phyloP scores from a whole-genome alignment of 1,140 invertebrate species.

The Drosophila yakuba region DNA sequence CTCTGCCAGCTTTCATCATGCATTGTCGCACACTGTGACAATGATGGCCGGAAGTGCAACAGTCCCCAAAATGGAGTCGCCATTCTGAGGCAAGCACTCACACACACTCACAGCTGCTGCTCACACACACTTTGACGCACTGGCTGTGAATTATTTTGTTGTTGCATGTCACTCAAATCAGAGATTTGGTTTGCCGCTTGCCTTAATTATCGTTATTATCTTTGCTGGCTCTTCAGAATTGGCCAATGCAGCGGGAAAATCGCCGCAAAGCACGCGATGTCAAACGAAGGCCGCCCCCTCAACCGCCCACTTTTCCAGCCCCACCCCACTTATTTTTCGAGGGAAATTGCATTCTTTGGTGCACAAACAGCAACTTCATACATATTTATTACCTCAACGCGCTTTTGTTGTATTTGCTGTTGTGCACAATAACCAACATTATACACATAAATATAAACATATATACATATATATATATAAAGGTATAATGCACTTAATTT shows the following conservation, averaged over 20 bases:
- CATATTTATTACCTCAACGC: conserved; percentile 77
- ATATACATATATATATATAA: conserved; percentile 32
- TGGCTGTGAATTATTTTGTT: conserved; percentile 57
- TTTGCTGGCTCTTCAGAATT: conserved; percentile 60
- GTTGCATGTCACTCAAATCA: conserved; percentile 76
- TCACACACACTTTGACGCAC: conserved; percentile 20
- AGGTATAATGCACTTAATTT: conserved; percentile 73
- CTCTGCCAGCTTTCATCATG: conserved; percentile 30
- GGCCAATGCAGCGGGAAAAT: conserved; percentile 79
- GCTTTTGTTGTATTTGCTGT: conserved; percentile 77
- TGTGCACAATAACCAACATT: conserved; percentile 58
- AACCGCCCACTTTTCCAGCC: background rate
- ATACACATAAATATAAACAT: conserved; percentile 37
- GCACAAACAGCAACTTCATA: conserved; percentile 74
- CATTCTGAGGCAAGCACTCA: conserved; percentile 1
- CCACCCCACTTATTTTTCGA: conserved; percentile 1
- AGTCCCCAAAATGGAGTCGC: conserved; percentile 62
- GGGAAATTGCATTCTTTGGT: conserved; percentile 72
- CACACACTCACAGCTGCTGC: background rate
- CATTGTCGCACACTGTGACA: conserved; percentile 59
- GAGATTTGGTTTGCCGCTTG: conserved; percentile 79
- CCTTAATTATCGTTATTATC: conserved; percentile 79
- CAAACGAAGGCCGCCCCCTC: conserved; percentile 45
- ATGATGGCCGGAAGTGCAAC: conserved; percentile 73
- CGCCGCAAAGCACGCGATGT: conserved; percentile 70